Evolutionary conservation across 2,797 vertebrate genomes (phyloP).

Genomic region (Nyctalus aviator): DNA sequence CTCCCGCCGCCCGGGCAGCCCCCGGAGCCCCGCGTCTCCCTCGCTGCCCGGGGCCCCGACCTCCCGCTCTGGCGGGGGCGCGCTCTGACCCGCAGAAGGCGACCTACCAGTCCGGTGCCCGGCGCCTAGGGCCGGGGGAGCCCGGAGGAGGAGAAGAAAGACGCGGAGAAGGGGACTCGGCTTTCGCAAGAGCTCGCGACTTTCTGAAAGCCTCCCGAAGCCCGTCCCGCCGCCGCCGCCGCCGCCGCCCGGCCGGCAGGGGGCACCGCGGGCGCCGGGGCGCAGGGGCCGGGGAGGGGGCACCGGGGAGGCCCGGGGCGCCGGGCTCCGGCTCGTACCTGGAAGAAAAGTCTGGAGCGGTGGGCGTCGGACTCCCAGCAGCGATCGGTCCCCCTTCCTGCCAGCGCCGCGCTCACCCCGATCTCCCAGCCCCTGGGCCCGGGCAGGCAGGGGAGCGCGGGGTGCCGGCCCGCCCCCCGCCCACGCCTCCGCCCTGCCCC

Average conservation of each 20-base stretch:
- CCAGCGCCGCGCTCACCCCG: background rate
- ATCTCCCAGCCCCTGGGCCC: background rate
- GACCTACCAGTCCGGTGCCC: slow-evolving; percentile 24
- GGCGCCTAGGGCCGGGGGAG: slow-evolving; percentile 20
- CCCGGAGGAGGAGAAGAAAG: slow-evolving; percentile 29
- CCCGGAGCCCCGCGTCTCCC: slow-evolving; percentile 31
- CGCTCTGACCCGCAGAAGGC: slow-evolving; percentile 28
- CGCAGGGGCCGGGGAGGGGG: background rate
- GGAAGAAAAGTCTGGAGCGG: slow-evolving; percentile 8
- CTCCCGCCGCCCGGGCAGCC: slow-evolving; percentile 27
- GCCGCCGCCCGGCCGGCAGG: slow-evolving; percentile 62
- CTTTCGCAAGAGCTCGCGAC: background rate
- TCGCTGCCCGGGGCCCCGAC: slow-evolving; percentile 58
- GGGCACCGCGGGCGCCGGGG: slow-evolving; percentile 63
- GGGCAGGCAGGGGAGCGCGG: background rate
- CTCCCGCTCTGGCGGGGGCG: slow-evolving; percentile 51
- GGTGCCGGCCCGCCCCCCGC: slow-evolving; percentile 19
- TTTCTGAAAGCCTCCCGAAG: slow-evolving; percentile 25
- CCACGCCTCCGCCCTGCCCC: slow-evolving; percentile 23
- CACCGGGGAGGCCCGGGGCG: background rate
- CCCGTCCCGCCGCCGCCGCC: slow-evolving; percentile 28
- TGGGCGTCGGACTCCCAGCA: background rate
- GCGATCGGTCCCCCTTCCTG: background rate
- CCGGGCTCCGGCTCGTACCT: slow-evolving; percentile 62
- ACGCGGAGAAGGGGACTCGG: background rate